Evolutionary conservation across 2,113 vertebrate species (phyloP).

Genomic region (Sinocyclocheilus maitianheensis): DNA sequence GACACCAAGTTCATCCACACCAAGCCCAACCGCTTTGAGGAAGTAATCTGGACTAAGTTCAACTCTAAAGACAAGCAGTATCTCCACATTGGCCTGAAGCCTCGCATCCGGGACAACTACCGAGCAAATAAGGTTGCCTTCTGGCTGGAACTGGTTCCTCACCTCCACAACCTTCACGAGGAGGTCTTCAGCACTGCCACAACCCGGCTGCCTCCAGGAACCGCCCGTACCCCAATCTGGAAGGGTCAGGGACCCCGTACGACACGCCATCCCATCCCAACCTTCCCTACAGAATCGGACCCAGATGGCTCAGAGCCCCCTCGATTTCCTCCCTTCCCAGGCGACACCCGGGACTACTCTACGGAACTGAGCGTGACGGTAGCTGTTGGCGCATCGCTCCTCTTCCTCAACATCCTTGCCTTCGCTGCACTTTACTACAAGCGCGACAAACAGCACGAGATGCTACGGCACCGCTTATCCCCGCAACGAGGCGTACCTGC

Average conservation of each 20-base stretch:
- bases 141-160: constrained; percentile 91
- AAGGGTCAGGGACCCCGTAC: constrained; percentile 68
- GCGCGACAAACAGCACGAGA: constrained; percentile 88
- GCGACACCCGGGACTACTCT: constrained; percentile 88
- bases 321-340: constrained; percentile 79
- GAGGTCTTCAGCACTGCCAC: constrained; percentile 79
- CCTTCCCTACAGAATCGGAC: constrained; percentile 75
- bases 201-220: constrained; percentile 76
- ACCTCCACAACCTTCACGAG: constrained; percentile 85
- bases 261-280: constrained; percentile 80
- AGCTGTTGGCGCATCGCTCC: constrained; percentile 87
- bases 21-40: constrained; percentile 92
- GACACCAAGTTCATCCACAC: constrained; percentile 96
- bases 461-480: constrained; percentile 83
- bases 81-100: constrained; percentile 90
- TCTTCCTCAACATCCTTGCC: constrained; percentile 93
- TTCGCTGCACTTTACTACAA: constrained; percentile 94
- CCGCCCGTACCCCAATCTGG: constrained; percentile 61
- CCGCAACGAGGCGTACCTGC: constrained; percentile 76
- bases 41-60: constrained; percentile 95
- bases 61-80: constrained; percentile 94
- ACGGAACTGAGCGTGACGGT: constrained; percentile 91
- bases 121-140: constrained; percentile 93
- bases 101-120: constrained; percentile 89
- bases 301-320: constrained; percentile 76